Base-by-base conservation (phyloP, 1,140 invertebrate species). In the Papilio polytes region DNA sequence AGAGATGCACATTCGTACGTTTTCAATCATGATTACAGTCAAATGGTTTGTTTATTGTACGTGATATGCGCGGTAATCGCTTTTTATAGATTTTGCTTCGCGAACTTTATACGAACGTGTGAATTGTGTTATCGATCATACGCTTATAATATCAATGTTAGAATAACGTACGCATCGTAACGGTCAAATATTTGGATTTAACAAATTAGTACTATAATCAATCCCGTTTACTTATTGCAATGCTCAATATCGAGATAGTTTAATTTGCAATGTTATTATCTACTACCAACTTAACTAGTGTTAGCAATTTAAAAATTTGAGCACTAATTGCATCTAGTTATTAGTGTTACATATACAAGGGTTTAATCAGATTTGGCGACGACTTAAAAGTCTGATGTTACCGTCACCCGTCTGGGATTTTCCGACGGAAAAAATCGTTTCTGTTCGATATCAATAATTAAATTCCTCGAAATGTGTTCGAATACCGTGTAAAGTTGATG, bases 1-100 rank as follows among this genome's bases (percentile, higher is more conserved):
- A 76, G 74, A 46, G n/a, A 76, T 76, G 74, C 74, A 51, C 74
- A 76, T 76, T 76, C 20, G 74, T 76, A 76, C 74, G 74, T 76
- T 31, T 76, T 76, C 74, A 76, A 76, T 76, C 74, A 76, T 46
- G 74, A 76, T 76, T 76, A 76, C 74, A 76, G 74, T 76, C 46
- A 76, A 76, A 76, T 76, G 74, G 74, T 76, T 76, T 76, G 74
- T 76, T 76, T 48, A 51, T 76, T 76, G 74, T 76, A 20, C 74
- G 22, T 76, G 41, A 46, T 76, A 51, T 31, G 22, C 74, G 44
- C 44, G 51, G 74, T 70, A 36, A 70, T 70, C 26, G 63, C 63
- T 70, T 70, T 15, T 70, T 70, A 70, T 70, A 70, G 63, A 63
- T 9, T 31, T 36, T 70, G 13, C 63, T 31, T 63, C 59, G 59